Conservation (phyloP, 2,113 vertebrate species). For the Lagopus leucura region DNA sequence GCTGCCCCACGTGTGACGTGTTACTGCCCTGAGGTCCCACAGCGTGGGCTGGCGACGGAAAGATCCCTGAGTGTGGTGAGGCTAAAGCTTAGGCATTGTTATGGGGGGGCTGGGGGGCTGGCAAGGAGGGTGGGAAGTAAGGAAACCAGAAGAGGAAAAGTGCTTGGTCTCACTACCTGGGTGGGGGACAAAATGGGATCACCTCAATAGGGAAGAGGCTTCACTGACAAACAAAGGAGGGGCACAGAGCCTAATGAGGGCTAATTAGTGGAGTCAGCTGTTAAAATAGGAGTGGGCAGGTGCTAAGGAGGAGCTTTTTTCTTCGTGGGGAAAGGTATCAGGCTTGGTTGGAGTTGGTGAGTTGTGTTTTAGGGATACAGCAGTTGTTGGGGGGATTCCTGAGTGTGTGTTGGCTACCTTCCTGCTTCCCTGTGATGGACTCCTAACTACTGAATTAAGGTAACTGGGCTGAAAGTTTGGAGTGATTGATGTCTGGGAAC, state of each 20-base stretch:
- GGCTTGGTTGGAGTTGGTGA: too few species aligned
- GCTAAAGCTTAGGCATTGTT: background rate
- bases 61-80: background rate
- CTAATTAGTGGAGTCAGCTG: background rate
- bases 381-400: background rate
- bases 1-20: background rate
- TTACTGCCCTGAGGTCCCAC: background rate
- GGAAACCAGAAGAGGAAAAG: background rate
- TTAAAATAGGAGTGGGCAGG: background rate
- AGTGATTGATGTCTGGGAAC: background rate
- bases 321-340: too few species aligned
- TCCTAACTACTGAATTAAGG: background rate
- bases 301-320: too few species aligned
- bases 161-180: background rate
- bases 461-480: background rate
- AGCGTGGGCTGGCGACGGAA: background rate
- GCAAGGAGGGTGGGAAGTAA: background rate
- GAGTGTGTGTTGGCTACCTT: background rate
- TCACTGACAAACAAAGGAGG: background rate
- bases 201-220: background rate
- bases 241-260: background rate
- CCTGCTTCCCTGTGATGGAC: background rate
- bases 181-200: background rate
- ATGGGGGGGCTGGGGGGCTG: rapidly evolving
- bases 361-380: too few species aligned